Base-by-base conservation (phyloP, 1,140 invertebrate genomes). In the Aphelinus atriplicis region DNA sequence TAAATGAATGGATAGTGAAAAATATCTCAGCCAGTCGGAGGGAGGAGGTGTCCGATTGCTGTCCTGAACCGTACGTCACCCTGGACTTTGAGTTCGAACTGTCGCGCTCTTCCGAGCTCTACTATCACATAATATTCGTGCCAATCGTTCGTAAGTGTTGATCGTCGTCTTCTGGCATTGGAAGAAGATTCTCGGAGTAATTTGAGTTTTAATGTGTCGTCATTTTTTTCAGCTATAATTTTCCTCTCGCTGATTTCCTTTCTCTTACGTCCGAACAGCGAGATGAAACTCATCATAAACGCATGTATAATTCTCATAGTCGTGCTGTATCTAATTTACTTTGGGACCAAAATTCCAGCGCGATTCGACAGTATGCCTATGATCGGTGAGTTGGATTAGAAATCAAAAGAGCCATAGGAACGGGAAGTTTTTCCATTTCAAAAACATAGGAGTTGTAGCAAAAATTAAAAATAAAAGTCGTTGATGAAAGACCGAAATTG, bases 191-290 rank as follows among this genome's bases (percentile, higher is more conserved):
- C 51, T 53, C 51, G 51, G 5, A 7, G 1, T 7, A 55, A 55
- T 10, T 55, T 55, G 53, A 7, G 10, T 55, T 26, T 26, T 26
- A 26, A 26, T 47, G n/a, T 71, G 26, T 81, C 74, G 6, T 46
- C 45, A 64, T 76, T 80, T 71, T 87, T 88, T 26, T 77, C 81
- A 88, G 92, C 91, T 48, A 89, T 93, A 64, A 88, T 93, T 1
- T 80, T 93, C 3, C 77, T 94, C 70, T 91, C 90, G 1, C 79
- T 93, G 48, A 82, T 90, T 4, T 89, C 87, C 2, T 93, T 94
- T 81, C 92, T 91, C 90, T 78, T 94, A 65, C 92, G 92, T 10
- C 90, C 92, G 0, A 89, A 91, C 76, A 89, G 91, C 78, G 90
- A 89, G 26, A 92, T 92, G 79, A 93, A 93, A 83, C 89, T 93